A percentile compares a stretch with the other conserved stretches of the same genome.
Conservation (phyloP, 1,140 invertebrate species). For the Goniozus legneri region DNA sequence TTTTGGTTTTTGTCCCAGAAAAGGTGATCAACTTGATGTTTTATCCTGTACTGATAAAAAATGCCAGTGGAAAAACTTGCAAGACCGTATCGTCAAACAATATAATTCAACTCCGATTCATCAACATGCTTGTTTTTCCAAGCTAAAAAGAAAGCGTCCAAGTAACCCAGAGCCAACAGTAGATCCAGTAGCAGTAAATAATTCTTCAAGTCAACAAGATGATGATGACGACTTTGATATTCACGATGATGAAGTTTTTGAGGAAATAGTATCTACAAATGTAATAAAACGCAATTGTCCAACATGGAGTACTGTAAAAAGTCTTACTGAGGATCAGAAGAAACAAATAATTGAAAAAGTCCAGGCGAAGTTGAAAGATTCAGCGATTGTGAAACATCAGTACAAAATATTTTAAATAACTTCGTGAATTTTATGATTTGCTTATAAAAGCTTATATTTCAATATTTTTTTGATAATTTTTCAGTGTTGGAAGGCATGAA, state of each 20-base stretch:
- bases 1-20: conserved; percentile 3
- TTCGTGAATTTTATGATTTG: neutral
- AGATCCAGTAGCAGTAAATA: too few relatives aligned
- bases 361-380: neutral
- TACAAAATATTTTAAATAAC: neutral
- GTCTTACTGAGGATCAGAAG: neutral
- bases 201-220: too few relatives aligned
- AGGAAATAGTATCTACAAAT: neutral
- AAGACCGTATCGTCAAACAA: neutral
- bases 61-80: conserved; percentile 7
- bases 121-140: conserved; percentile 2
- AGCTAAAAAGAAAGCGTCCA: neutral
- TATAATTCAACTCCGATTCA: conserved; percentile 7
- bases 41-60: conserved; percentile 12
- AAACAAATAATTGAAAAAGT: neutral
- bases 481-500: conserved; percentile 1
- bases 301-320: neutral
- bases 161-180: neutral
- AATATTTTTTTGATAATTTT: neutral
- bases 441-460: neutral
- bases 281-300: neutral
- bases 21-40: neutral
- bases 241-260: neutral
- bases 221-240: neutral
- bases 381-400: neutral